Conservation (phyloP, 53 echinoderm and acorn worm species). For the Zoroaster sp. region DNA sequence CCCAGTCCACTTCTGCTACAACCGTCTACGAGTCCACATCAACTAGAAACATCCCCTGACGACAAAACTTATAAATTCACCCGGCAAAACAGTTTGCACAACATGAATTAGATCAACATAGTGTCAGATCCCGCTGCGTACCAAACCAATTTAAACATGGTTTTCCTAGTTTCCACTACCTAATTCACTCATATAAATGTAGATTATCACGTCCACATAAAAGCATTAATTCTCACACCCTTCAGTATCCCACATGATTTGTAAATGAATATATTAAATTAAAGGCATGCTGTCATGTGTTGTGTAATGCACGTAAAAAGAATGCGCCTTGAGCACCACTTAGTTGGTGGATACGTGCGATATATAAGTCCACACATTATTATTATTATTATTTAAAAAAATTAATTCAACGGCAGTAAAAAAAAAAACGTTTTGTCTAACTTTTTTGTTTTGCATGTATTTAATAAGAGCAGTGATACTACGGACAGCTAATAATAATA, state of each 20-base stretch:
- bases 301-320: too few relatives aligned
- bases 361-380: too few relatives aligned
- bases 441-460: too few relatives aligned
- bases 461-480: too few relatives aligned
- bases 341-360: too few relatives aligned
- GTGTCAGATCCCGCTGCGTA: background rate
- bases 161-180: background rate
- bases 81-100: constrained; percentile 17
- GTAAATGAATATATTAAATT: constrained; percentile 11
- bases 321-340: too few relatives aligned
- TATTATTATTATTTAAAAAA: too few relatives aligned
- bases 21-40: too few relatives aligned
- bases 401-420: too few relatives aligned
- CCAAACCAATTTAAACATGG: background rate
- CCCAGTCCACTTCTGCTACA: too few relatives aligned
- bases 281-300: background rate
- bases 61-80: background rate
- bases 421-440: too few relatives aligned
- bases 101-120: constrained; percentile 9
- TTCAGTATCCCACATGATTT: background rate
- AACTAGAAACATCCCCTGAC: background rate
- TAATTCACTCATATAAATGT: constrained; percentile 52
- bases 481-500: too few relatives aligned
- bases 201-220: constrained; percentile 39
- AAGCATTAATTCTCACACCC: constrained; percentile 11